A percentile compares a stretch with the other conserved stretches of the same genome.
These are phyloP conservation scores for Amblyraja radiata DNA, from an alignment of 2,797 vertebrate species.

Conservation along the genomic window DNA sequence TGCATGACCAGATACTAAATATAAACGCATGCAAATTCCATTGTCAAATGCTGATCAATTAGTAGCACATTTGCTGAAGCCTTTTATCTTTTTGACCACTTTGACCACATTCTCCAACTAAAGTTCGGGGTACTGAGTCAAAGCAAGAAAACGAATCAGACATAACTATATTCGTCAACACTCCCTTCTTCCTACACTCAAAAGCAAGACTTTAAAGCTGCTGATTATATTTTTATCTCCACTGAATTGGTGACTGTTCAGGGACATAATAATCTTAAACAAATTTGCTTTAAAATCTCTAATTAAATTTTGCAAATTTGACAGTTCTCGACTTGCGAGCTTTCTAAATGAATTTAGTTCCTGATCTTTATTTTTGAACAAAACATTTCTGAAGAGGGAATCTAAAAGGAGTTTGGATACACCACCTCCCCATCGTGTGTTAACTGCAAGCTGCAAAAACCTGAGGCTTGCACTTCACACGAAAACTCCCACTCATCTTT, in stretches of 20 bases:
- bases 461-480: not conserved
- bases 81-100: not conserved
- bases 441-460: not conserved
- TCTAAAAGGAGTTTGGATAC: not conserved
- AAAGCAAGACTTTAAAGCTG: conserved; percentile 1
- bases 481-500: not conserved
- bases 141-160: conserved; percentile 13
- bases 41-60: not conserved
- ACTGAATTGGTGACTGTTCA: conserved; percentile 12
- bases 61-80: not conserved
- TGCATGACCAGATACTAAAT: not conserved
- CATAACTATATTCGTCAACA: not conserved
- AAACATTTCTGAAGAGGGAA: not conserved
- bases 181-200: not conserved
- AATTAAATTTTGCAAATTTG: not conserved
- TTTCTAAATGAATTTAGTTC: not conserved
- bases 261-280: not conserved
- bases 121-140: conserved; percentile 1
- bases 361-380: not conserved
- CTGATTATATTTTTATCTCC: not conserved
- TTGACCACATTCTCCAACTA: not conserved
- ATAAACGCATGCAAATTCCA: not conserved
- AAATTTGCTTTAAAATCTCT: not conserved
- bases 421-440: too few species aligned
- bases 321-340: not conserved